Evolutionary conservation across 2,888 invertebrate genomes (phyloP), one percentile per base, ranked within the genome.

Genomic region (Agrilus cyanescens): DNA sequence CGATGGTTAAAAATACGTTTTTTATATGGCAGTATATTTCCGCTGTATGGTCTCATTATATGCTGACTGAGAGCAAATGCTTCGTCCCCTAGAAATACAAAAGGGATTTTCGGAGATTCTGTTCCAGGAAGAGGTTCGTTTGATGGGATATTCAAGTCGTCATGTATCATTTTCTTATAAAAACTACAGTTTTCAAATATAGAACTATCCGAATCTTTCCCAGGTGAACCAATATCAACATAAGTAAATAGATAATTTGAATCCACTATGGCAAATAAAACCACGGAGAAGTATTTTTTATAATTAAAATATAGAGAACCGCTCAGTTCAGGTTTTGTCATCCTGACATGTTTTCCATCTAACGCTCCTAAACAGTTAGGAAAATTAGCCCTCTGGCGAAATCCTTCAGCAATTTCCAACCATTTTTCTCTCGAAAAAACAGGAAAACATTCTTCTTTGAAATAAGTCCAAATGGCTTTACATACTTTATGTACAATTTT

Each of bases 401-500:
- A 54, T 15, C 35, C 45, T 40, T 50, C 40, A 37, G 47, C 50
- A 37, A 46, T 49, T 32, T 46, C 25, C 37, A 34, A 42, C 50
- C 54, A 53, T 30, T 20, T 42, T 42, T 46, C 8, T 46, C 45
- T 44, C 34, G 45, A 35, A 39, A 52, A 51, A 46, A 41, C 13
- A 10, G 50, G 50, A 51, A 53, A 53, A 35, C 49, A 46, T 45
- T 50, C 49, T 33, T 46, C 46, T 30, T 41, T 31, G 25, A 52
- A 18, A 35, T 49, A 50, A 15, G 53, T 51, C 51, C 52, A 46
- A 29, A 56, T 50, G 12, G 53, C 49, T 12, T 37, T 32, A 41
- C 53, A 54, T 18, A 53, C 51, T 45, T 55, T 52, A 47, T 50
- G 39, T 8, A 55, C 53, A 47, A 55, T 54, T 12, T 18, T 36